Evolutionary conservation across 2,113 vertebrate species (phyloP).

Genomic region (Dunckerocampus dactyliophorus): DNA sequence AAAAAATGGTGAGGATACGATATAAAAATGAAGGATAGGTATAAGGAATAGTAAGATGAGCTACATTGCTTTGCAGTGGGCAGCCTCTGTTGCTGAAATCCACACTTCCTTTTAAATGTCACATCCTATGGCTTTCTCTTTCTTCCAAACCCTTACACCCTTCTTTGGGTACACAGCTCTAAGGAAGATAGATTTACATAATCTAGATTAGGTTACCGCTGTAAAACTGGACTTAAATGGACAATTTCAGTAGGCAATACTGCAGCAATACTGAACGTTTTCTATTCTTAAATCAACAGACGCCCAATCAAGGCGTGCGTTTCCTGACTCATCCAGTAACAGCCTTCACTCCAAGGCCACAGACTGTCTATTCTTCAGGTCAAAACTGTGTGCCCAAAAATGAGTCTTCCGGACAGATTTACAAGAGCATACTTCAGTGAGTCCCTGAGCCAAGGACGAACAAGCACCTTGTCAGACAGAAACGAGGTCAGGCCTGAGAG

Average conservation of each 20-base stretch:
- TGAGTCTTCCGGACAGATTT: slow-evolving; percentile 2
- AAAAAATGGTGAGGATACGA: too few relatives aligned
- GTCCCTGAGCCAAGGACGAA: slow-evolving; percentile 14
- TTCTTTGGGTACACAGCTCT: too few relatives aligned
- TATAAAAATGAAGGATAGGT: too few relatives aligned
- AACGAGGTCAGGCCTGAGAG: slow-evolving; percentile 19
- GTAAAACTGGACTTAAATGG: too few relatives aligned
- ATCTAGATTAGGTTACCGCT: too few relatives aligned
- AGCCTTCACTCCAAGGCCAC: slow-evolving; percentile 4
- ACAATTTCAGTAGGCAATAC: not conserved
- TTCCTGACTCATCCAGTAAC: not conserved
- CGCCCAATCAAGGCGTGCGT: slow-evolving; percentile 3
- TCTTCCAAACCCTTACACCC: too few relatives aligned
- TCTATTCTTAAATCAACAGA: not conserved
- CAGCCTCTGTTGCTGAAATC: too few relatives aligned
- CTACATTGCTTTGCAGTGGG: too few relatives aligned
- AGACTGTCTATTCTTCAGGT: not conserved
- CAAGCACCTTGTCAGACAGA: slow-evolving; percentile 25
- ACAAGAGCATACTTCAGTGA: slow-evolving; percentile 7
- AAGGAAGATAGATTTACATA: too few relatives aligned
- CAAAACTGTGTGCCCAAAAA: not conserved
- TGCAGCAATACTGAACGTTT: not conserved
- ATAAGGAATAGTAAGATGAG: too few relatives aligned
- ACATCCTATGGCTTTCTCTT: too few relatives aligned
- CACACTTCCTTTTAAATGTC: too few relatives aligned